Conservation (phyloP, 2,113 vertebrate genomes). For the Psilopogon haemacephalus region DNA sequence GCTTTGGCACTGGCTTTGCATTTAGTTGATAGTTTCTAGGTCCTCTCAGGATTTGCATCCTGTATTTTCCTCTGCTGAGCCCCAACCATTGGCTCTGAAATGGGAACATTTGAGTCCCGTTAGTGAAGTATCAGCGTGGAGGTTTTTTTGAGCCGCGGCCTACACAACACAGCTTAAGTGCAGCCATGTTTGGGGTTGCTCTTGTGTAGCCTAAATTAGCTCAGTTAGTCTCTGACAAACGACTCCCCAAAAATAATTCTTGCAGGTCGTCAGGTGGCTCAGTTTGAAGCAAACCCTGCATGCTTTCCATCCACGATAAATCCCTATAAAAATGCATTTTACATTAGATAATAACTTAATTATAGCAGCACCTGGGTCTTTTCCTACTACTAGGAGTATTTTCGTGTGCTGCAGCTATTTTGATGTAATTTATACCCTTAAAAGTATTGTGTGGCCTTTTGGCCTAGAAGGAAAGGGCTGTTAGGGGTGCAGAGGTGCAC, state of each 20-base stretch:
- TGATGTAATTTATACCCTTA: background rate
- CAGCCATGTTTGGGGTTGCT: background rate
- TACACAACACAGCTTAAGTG: background rate
- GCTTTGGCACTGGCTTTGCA: background rate
- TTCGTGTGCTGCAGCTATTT: background rate
- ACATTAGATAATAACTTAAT: background rate
- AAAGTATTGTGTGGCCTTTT: background rate
- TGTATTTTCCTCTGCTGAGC: background rate
- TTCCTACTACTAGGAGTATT: background rate
- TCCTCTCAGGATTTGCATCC: background rate
- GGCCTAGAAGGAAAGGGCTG: background rate
- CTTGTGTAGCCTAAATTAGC: background rate
- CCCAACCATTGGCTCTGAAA: background rate
- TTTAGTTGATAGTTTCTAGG: background rate
- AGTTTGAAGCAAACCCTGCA: background rate
- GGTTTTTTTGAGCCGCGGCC: background rate
- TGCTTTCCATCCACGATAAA: background rate
- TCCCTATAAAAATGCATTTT: background rate
- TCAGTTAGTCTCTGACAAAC: conserved; percentile 27
- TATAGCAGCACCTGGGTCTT: background rate
- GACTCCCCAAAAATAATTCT: conserved; percentile 14
- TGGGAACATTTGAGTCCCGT: background rate
- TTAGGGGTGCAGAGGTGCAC: background rate
- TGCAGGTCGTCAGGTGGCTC: background rate
- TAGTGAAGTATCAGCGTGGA: background rate